These are phyloP conservation scores for Cynocephalus volans DNA, from an alignment of 2,113 vertebrate species.

Conservation along the genomic window DNA sequence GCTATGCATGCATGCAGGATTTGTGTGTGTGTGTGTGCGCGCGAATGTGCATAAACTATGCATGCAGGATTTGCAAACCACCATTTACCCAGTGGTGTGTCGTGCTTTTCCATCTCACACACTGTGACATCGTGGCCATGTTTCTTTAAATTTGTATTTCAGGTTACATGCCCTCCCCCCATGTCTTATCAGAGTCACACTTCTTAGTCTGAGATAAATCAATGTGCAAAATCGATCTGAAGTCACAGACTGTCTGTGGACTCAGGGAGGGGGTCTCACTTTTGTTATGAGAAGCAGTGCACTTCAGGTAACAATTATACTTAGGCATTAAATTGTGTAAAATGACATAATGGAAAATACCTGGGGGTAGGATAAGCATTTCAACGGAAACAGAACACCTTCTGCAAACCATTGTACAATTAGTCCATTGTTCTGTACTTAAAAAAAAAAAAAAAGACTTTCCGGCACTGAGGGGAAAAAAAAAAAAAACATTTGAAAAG, in stretches of 20 bases:
- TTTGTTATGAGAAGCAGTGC: not conserved
- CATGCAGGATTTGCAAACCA: not conserved
- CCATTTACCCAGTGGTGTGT: not conserved
- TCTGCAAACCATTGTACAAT: constrained; percentile 57
- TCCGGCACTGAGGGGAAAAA: not conserved
- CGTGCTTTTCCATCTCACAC: not conserved
- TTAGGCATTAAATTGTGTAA: constrained; percentile 3
- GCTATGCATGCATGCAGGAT: too few relatives aligned
- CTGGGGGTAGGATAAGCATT: constrained; percentile 60
- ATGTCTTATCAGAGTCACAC: not conserved
- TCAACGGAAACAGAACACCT: constrained; percentile 61
- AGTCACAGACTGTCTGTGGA: not conserved
- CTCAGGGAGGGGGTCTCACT: not conserved
- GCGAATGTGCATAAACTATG: too few relatives aligned
- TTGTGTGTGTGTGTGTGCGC: too few relatives aligned
- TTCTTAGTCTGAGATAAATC: not conserved
- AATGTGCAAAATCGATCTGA: not conserved
- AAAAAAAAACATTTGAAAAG: not conserved
- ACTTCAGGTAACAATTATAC: not conserved
- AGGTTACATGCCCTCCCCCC: not conserved
- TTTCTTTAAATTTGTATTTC: not conserved
- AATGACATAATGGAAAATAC: constrained; percentile 70
- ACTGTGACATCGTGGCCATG: not conserved
- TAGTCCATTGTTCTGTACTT: constrained; percentile 69
- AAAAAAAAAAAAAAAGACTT: not conserved